phyloP scores from a whole-genome alignment of 1,140 invertebrate species.

The Hylaeus anthracinus region DNA sequence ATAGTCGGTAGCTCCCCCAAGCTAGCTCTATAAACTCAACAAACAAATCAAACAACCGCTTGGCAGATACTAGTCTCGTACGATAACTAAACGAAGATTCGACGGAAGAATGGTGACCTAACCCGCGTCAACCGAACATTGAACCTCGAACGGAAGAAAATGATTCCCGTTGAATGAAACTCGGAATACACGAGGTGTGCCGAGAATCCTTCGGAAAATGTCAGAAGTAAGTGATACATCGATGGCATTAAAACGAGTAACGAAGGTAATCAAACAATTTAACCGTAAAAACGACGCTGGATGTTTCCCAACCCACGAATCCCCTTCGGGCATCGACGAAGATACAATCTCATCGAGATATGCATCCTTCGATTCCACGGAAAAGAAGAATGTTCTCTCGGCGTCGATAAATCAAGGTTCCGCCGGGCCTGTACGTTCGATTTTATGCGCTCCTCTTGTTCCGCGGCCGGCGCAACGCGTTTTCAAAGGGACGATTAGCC shows the following conservation, averaged over 20 bases:
- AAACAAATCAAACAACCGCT: too few relatives aligned
- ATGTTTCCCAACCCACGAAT: not conserved
- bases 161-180: not conserved
- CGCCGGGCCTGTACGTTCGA: not conserved
- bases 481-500: slow-evolving; percentile 1
- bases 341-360: slow-evolving; percentile 13
- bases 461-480: not conserved
- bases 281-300: slow-evolving; percentile 5
- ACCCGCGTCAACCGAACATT: not conserved
- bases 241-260: slow-evolving; percentile 14
- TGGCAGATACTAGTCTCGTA: too few relatives aligned
- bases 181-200: not conserved
- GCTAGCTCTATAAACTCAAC: too few relatives aligned
- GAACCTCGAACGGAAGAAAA: not conserved
- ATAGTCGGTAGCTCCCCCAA: too few relatives aligned
- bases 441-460: not conserved
- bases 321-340: not conserved
- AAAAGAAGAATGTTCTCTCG: not conserved
- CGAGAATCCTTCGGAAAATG: slow-evolving; percentile 13
- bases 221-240: slow-evolving; percentile 6
- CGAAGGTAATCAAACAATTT: slow-evolving; percentile 30
- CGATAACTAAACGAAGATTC: not conserved
- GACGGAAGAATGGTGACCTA: slow-evolving; percentile 15
- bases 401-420: slow-evolving; percentile 3
- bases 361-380: slow-evolving; percentile 1